phyloP scores from a whole-genome alignment of 2,888 invertebrate genomes.

The Smittia aterrima region DNA sequence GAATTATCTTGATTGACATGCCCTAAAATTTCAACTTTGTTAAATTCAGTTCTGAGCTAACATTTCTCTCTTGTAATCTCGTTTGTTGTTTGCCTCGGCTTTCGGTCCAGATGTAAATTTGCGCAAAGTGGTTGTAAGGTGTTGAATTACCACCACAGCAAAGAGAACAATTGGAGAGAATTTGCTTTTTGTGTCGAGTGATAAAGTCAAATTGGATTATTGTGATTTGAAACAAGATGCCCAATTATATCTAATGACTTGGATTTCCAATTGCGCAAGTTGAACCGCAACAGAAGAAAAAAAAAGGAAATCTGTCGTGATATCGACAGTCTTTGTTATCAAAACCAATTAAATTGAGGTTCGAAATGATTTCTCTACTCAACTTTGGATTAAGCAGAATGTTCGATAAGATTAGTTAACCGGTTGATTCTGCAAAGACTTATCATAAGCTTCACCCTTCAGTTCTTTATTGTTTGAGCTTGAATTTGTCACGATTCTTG shows the following conservation, averaged over 20 bases:
- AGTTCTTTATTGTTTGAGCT: too few species aligned
- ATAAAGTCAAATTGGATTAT: constrained; percentile 26
- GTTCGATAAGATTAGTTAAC: too few species aligned
- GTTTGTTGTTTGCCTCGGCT: constrained; percentile 12
- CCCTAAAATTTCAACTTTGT: constrained; percentile 27
- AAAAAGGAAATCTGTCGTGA: background rate
- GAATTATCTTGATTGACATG: constrained; percentile 30
- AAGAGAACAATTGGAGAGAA: background rate
- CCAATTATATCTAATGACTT: constrained; percentile 5
- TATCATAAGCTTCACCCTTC: too few species aligned
- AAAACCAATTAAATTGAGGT: constrained; percentile 12
- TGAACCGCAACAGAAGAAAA: background rate
- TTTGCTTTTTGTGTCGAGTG: background rate
- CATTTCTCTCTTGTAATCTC: constrained; percentile 22
- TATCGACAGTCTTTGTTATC: background rate
- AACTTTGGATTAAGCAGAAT: too few species aligned
- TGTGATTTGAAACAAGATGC: constrained; percentile 36
- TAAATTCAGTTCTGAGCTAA: background rate
- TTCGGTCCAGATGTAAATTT: constrained; percentile 37
- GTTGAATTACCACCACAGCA: constrained; percentile 30
- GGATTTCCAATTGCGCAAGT: background rate
- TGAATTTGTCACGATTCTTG: too few species aligned
- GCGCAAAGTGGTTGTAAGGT: background rate
- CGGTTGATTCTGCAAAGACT: too few species aligned
- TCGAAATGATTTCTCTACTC: constrained; percentile 10